phyloP scores from a whole-genome alignment of 2,113 vertebrate species.

The Chunga burmeisteri region DNA sequence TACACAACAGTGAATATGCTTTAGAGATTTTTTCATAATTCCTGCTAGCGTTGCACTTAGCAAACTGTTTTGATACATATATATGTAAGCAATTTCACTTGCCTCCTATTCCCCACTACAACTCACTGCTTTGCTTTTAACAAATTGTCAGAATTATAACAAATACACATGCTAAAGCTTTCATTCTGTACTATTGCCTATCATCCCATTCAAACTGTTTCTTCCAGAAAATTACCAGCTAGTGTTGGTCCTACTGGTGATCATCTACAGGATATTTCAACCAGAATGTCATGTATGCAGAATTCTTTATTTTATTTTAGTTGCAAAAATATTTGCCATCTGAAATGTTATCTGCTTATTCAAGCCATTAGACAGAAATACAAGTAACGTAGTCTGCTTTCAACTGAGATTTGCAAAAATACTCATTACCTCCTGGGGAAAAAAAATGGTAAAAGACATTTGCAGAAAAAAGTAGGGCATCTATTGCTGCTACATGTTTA shows the following conservation, averaged over 20 bases:
- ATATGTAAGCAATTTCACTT: not conserved
- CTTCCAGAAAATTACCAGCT: not conserved
- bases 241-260: not conserved
- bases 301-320: not conserved
- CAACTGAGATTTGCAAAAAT: not conserved
- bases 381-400: not conserved
- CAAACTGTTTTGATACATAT: not conserved
- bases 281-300: not conserved
- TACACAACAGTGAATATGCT: not conserved
- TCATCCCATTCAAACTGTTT: not conserved
- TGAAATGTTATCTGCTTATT: not conserved
- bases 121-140: not conserved
- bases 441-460: not conserved
- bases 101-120: not conserved
- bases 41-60: not conserved
- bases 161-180: not conserved
- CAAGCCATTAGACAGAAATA: not conserved
- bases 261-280: not conserved
- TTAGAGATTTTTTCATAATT: not conserved
- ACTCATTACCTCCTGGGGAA: not conserved
- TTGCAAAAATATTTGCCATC: not conserved
- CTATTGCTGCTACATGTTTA: constrained; percentile 33
- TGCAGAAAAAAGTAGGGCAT: constrained; percentile 37
- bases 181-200: fast-evolving
- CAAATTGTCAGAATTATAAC: not conserved